Percentiles rank a stretch among this genome's conserved stretches.
Conservation (phyloP, 2,888 invertebrate genomes). For the Bruchidius siliquastri region DNA sequence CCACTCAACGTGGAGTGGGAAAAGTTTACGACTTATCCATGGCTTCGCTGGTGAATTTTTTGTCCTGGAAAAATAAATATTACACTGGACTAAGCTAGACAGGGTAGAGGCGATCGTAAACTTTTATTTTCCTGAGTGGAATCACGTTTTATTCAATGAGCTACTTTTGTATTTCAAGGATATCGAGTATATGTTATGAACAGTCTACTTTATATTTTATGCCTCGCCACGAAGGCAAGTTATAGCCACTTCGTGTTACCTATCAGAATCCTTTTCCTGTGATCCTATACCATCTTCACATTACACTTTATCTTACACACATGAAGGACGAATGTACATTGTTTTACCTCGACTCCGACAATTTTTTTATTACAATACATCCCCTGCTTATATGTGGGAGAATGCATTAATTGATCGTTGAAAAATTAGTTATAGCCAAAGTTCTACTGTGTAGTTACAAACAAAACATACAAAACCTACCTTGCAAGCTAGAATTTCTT, state of each 20-base stretch:
- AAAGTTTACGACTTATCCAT: neutral
- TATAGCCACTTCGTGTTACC: no score
- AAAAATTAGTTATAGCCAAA: no score
- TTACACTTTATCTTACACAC: no score
- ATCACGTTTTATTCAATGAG: neutral
- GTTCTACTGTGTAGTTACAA: neutral
- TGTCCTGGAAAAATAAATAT: neutral
- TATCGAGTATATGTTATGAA: neutral
- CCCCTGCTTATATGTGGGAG: no score
- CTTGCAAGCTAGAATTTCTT: neutral
- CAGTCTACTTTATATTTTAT: no score
- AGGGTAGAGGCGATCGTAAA: neutral
- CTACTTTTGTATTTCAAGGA: neutral
- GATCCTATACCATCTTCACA: no score
- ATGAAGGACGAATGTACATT: no score
- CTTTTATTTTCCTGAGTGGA: neutral
- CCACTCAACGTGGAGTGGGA: constrained; percentile 13
- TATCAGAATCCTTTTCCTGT: no score
- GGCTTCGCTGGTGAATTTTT: neutral
- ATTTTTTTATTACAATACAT: no score
- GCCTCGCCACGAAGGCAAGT: no score
- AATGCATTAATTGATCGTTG: no score
- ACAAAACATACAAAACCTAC: neutral
- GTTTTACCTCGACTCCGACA: no score
- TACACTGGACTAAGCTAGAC: neutral